Evolutionary conservation across 2,113 vertebrate species (phyloP), one percentile per base, ranked within the genome.

Genomic region (Hydropotes inermis): DNA sequence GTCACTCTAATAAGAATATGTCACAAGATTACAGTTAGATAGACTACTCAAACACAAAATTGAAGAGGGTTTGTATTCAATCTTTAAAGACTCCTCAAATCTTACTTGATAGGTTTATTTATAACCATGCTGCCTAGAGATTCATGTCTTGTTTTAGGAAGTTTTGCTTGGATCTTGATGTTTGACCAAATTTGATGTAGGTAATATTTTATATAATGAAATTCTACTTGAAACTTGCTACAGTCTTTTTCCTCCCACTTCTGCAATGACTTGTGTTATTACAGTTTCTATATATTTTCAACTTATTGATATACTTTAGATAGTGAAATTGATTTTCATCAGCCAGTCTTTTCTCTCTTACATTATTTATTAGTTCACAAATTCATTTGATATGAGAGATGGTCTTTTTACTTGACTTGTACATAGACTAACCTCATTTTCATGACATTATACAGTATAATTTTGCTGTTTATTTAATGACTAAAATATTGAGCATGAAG

Each of bases 381-480:
- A 93, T 98, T 98, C 91, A 98, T 25, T 36, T 93, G 91, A 98
- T 97, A 96, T 91, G 47, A 67, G 60, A 96, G 57, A 92, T 96
- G 28, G 52, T 87, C 17, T 98, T 98, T 98, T 97, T 45, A 88
- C 43, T 98, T 98, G 60, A 21, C 57, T 98, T 97, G 45, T 95
- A 93, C 54, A 93, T 25, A 96, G 76, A 93, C 61, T 58, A 70
- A 57, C 82, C 3, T 97, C 2, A 86, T 98, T 98, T 98, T 97
- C 85, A 95, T 96, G 1, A 97, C 61, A 97, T 92, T 58, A n/a
- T 97, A 95, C 83, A 23, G 86, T 95, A 97, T 57, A 98, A 97
- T 97, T 97, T 98, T 98, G 15, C 30, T 97, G 27, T 97, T 98
- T 98, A 97, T 98, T 98, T 64, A 96, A 79, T 97, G 97, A 78